phyloP scores from a whole-genome alignment of 2,888 invertebrate species.

The Antheraea assamensis region DNA sequence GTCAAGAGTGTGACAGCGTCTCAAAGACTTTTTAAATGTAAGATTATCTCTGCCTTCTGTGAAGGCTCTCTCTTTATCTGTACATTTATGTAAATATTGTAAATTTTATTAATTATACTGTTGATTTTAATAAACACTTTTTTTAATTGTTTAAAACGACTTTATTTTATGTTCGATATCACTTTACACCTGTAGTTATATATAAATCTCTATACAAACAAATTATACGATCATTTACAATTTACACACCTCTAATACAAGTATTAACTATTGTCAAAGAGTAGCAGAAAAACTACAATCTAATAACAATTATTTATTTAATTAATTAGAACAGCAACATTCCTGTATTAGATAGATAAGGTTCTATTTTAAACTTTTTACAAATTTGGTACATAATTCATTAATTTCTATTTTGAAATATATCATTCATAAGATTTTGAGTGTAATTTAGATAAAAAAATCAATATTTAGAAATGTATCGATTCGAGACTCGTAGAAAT shows the following conservation, averaged over 20 bases:
- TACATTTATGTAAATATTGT: constrained; percentile 72
- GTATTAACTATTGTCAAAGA: not conserved
- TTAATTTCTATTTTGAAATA: not conserved
- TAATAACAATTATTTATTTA: not conserved
- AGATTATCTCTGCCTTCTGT: constrained; percentile 66
- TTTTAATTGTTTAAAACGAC: constrained; percentile 47
- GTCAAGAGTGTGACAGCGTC: constrained; percentile 63
- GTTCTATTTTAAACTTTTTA: not conserved
- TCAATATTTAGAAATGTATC: not conserved
- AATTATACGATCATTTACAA: not conserved
- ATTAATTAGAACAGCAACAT: not conserved
- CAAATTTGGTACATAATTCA: not conserved
- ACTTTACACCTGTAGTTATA: constrained; percentile 62
- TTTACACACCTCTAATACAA: not conserved
- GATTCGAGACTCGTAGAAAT: not conserved
- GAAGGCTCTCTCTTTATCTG: constrained; percentile 72
- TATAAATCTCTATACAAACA: constrained; percentile 75
- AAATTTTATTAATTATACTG: constrained; percentile 65
- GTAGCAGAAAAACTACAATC: not conserved
- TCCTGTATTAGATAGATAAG: not conserved
- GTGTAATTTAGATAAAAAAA: not conserved
- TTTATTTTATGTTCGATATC: constrained; percentile 71
- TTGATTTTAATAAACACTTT: constrained; percentile 66
- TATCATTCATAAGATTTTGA: not conserved
- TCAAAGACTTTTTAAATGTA: constrained; percentile 31